These are phyloP conservation scores for Fistularia tabacaria DNA, from an alignment of 2,797 vertebrate species.

Conservation along the genomic window DNA sequence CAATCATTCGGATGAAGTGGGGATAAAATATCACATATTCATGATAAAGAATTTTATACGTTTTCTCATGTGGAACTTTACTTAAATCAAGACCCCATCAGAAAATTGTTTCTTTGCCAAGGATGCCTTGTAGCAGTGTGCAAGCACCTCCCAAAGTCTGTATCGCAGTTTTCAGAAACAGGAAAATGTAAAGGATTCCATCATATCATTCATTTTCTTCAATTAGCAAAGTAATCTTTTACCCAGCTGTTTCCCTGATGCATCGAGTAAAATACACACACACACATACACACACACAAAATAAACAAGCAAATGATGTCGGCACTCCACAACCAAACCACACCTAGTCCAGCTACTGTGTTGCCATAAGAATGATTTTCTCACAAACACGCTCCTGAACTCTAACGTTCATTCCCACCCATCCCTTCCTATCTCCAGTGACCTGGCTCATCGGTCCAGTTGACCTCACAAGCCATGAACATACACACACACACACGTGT, in stretches of 20 bases:
- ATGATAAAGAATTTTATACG: too few species aligned
- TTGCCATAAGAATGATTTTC: constrained; percentile 14
- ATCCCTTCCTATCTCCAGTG: constrained; percentile 61
- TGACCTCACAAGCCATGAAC: constrained; percentile 46
- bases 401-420: constrained; percentile 56
- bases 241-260: constrained; percentile 47
- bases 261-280: constrained; percentile 36
- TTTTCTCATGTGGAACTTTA: too few species aligned
- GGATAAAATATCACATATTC: too few species aligned
- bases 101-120: too few species aligned
- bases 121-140: too few species aligned
- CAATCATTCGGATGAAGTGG: too few species aligned
- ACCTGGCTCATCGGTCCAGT: constrained; percentile 52
- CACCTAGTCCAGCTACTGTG: constrained; percentile 22
- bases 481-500: constrained; percentile 25
- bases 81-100: too few species aligned
- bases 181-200: neutral
- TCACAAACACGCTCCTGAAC: constrained; percentile 20
- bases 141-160: too few species aligned
- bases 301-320: too few species aligned
- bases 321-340: constrained; percentile 9
- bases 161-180: too few species aligned
- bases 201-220: constrained; percentile 34
- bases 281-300: neutral
- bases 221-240: constrained; percentile 42